These are phyloP conservation scores for Leptocoma aspasia DNA, from an alignment of 2,113 vertebrate genomes.

Conservation along the genomic window DNA sequence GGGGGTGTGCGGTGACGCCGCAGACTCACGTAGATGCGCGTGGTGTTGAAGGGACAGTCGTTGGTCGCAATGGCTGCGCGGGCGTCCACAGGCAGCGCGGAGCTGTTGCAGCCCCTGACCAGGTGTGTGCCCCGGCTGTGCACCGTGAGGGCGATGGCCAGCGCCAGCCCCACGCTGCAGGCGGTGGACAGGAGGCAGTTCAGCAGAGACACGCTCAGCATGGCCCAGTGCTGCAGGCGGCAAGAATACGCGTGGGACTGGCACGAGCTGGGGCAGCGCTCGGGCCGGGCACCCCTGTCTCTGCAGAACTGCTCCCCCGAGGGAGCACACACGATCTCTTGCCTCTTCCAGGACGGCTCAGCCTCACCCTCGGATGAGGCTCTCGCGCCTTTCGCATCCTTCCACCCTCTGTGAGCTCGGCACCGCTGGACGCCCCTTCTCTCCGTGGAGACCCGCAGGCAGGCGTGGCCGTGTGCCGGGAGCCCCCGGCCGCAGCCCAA, in stretches of 20 bases:
- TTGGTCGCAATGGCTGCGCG: conserved; percentile 70
- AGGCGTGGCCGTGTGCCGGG: not conserved
- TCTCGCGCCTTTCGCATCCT: not conserved
- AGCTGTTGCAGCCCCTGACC: conserved; percentile 82
- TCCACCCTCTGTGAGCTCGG: rapidly evolving
- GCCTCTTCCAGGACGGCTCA: not conserved
- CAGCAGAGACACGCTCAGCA: conserved; percentile 75
- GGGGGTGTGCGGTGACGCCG: rapidly evolving
- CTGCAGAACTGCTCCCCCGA: rapidly evolving
- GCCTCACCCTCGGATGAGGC: rapidly evolving
- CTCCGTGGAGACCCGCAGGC: not conserved
- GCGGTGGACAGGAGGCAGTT: conserved; percentile 83
- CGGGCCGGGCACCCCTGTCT: rapidly evolving
- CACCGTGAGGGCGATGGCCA: conserved; percentile 83
- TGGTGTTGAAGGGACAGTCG: conserved; percentile 89
- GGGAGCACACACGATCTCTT: rapidly evolving
- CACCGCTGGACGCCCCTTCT: no score
- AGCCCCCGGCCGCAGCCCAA: not conserved
- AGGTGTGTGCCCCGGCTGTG: conserved; percentile 75
- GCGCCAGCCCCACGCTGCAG: conserved; percentile 80
- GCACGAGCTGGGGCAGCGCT: no score
- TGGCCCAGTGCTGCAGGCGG: conserved; percentile 78
- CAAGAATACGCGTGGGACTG: not conserved
- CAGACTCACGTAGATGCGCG: conserved; percentile 89
- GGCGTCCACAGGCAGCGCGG: conserved; percentile 68